Conservation (phyloP, 1,140 invertebrate genomes). For the Theocolax elegans region DNA sequence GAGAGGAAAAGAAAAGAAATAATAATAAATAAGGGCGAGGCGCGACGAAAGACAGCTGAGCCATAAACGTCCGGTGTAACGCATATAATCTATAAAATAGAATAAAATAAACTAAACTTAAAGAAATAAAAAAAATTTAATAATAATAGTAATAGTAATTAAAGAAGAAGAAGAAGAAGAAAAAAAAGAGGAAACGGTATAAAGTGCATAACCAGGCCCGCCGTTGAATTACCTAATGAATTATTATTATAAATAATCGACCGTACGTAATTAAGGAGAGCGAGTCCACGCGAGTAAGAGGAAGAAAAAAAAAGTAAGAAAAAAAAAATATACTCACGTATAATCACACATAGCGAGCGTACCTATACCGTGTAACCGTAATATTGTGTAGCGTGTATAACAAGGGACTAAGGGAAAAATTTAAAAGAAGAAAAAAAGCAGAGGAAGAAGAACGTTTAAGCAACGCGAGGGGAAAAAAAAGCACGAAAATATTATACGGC, state of each 20-base stretch:
- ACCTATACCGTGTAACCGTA: constrained; percentile 59
- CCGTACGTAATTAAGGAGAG: constrained; percentile 62
- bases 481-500: too few relatives aligned
- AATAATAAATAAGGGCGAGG: constrained; percentile 32
- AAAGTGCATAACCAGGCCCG: constrained; percentile 39
- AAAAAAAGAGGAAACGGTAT: constrained; percentile 45
- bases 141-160: constrained; percentile 37
- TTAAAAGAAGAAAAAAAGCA: constrained; percentile 16
- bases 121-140: constrained; percentile 40
- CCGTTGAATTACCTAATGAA: constrained; percentile 59
- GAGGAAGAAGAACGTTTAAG: too few relatives aligned
- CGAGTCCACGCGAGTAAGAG: constrained; percentile 50
- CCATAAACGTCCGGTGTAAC: constrained; percentile 54
- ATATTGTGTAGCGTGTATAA: constrained; percentile 56
- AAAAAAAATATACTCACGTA: constrained; percentile 59
- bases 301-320: constrained; percentile 28
- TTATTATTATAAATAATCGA: constrained; percentile 60
- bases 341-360: constrained; percentile 56
- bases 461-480: too few relatives aligned
- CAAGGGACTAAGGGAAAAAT: constrained; percentile 34
- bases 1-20: constrained; percentile 2
- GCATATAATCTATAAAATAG: constrained; percentile 40
- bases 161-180: constrained; percentile 46
- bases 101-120: constrained; percentile 48
- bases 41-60: constrained; percentile 51